Evolutionary conservation across 2,113 vertebrate species (phyloP).

Genomic region (Lonchura striata): DNA sequence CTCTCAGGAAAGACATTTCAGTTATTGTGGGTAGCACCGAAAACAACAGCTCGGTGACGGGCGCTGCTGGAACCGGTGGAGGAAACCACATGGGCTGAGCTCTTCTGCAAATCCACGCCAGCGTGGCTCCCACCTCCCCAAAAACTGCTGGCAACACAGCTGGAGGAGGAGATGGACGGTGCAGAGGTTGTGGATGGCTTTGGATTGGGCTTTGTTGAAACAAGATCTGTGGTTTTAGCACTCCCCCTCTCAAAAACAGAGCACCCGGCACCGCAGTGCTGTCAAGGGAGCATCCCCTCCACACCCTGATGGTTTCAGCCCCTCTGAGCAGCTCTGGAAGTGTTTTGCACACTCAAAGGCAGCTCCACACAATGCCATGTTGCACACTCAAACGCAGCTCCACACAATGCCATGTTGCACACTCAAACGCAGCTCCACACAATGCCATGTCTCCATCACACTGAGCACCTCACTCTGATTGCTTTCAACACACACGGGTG

Average conservation of each 20-base stretch:
- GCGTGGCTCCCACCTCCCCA: not conserved
- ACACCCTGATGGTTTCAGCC: not conserved
- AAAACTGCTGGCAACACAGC: not conserved
- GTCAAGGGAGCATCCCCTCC: not conserved
- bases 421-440: no score
- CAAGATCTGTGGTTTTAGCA: fast-evolving
- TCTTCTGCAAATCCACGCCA: not conserved
- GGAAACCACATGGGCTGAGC: not conserved
- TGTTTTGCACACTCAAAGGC: fast-evolving
- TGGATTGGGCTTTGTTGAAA: not conserved
- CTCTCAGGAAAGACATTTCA: slow-evolving; percentile 34
- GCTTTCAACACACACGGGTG: fast-evolving
- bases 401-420: not conserved
- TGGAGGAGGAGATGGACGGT: not conserved
- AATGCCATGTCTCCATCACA: fast-evolving
- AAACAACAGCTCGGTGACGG: not conserved
- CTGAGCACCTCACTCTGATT: not conserved
- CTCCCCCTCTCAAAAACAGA: fast-evolving
- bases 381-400: no score
- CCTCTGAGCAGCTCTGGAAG: not conserved
- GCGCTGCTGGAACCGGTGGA: not conserved
- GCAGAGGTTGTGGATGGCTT: not conserved
- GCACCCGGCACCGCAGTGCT: fast-evolving
- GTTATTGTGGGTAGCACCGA: slow-evolving; percentile 20
- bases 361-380: fast-evolving